These are phyloP conservation scores for Pollicipes pollicipes DNA, from an alignment of 1,140 invertebrate species.

Conservation along the genomic window DNA sequence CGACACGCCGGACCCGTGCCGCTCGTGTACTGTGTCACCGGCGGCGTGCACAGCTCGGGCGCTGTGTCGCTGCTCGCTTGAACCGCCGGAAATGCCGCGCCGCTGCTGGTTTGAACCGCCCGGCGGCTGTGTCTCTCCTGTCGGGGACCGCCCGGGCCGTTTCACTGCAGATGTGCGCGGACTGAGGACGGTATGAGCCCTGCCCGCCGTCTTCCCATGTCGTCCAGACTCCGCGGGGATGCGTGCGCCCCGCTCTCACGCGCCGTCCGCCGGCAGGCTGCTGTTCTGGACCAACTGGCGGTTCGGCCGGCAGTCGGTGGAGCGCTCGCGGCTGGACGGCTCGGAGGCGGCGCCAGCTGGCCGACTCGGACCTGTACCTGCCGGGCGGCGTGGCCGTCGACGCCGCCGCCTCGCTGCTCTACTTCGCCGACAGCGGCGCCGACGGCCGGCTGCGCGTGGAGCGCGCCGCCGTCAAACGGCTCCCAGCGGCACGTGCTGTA, in stretches of 20 bases:
- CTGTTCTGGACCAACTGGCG: slow-evolving; percentile 94
- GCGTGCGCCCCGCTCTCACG: background rate
- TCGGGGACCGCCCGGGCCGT: too few relatives aligned
- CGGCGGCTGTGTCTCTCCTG: too few relatives aligned
- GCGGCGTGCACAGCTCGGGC: too few relatives aligned
- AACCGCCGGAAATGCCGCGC: too few relatives aligned
- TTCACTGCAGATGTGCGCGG: too few relatives aligned
- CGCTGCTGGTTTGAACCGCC: too few relatives aligned
- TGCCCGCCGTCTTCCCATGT: too few relatives aligned
- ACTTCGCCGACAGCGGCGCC: slow-evolving; percentile 86
- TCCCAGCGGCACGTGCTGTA: background rate
- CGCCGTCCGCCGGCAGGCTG: slow-evolving; percentile 19
- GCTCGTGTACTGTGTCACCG: too few relatives aligned
- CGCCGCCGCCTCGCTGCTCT: slow-evolving; percentile 56
- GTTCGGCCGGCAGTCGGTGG: slow-evolving; percentile 50
- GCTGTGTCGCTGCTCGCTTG: too few relatives aligned
- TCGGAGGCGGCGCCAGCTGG: slow-evolving; percentile 41
- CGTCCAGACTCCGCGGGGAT: too few relatives aligned
- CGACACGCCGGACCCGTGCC: too few relatives aligned
- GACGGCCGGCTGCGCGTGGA: slow-evolving; percentile 29
- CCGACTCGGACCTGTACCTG: slow-evolving; percentile 70
- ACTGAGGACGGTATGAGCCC: too few relatives aligned
- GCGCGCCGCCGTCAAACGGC: background rate
- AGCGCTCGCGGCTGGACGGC: slow-evolving; percentile 79
- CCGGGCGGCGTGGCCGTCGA: slow-evolving; percentile 93